Conservation (phyloP, 1,140 invertebrate species). For the Mizuhopecten yessoensis region DNA sequence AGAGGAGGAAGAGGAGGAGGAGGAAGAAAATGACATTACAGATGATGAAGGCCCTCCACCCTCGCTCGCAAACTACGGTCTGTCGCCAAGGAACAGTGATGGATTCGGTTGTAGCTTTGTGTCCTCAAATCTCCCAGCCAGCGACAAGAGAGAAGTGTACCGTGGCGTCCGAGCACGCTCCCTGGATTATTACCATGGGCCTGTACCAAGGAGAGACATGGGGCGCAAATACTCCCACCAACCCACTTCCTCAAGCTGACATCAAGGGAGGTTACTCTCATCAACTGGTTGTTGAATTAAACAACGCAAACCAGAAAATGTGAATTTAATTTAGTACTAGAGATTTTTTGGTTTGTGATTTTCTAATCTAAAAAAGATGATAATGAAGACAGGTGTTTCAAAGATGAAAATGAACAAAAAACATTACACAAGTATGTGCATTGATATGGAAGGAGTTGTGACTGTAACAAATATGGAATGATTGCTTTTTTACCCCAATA, state of each 20-base stretch:
- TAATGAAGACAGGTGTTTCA: too few relatives aligned
- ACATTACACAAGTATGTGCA: too few relatives aligned
- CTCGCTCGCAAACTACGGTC: not conserved
- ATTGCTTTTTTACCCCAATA: too few relatives aligned
- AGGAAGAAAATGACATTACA: not conserved
- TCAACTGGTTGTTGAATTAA: not conserved
- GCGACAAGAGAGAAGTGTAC: conserved; percentile 3
- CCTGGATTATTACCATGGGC: not conserved
- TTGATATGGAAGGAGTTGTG: too few relatives aligned
- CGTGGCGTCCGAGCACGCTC: conserved; percentile 2
- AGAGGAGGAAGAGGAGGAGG: not conserved
- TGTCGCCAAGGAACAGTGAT: conserved; percentile 24
- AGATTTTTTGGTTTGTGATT: too few relatives aligned
- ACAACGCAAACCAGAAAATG: not conserved
- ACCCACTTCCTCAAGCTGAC: conserved; percentile 10
- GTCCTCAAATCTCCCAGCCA: not conserved
- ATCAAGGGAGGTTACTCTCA: not conserved
- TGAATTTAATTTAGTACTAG: not conserved
- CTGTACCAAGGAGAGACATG: not conserved
- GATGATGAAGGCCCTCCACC: not conserved
- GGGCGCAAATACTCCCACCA: conserved; percentile 6
- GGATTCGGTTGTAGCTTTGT: conserved; percentile 32
- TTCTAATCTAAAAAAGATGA: too few relatives aligned
- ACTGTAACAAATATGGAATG: too few relatives aligned
- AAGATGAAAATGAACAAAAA: too few relatives aligned